These are phyloP conservation scores for Sapajus apella DNA, from an alignment of 2,113 vertebrate genomes.

Conservation along the genomic window DNA sequence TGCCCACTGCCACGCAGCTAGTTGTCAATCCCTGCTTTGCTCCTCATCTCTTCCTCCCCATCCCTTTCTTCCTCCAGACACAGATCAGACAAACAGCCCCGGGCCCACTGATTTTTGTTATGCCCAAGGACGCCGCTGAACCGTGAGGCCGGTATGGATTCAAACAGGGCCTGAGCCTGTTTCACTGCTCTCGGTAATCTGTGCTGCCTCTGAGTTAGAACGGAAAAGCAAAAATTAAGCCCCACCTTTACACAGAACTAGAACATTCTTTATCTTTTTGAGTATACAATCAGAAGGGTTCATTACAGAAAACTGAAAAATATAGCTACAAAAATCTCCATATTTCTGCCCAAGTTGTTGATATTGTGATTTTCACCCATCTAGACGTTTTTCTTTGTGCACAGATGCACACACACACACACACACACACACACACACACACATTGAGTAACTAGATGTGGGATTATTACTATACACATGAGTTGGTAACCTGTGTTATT, in stretches of 20 bases:
- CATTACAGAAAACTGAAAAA: neutral
- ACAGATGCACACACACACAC: neutral
- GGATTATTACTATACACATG: neutral
- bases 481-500: neutral
- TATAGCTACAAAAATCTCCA: neutral
- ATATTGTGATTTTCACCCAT: neutral
- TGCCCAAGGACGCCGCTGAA: accelerated
- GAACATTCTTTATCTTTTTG: neutral
- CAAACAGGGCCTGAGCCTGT: neutral
- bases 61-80: no score
- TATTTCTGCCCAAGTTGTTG: neutral
- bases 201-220: neutral
- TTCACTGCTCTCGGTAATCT: neutral
- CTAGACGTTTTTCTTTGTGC: neutral
- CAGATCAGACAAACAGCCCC: neutral
- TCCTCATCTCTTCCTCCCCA: neutral
- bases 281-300: neutral
- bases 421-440: neutral
- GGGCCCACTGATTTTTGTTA: neutral
- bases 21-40: neutral
- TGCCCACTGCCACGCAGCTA: no score
- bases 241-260: neutral
- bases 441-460: neutral
- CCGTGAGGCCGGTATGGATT: accelerated
- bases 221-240: neutral